Percentiles rank a stretch among this genome's conserved stretches.
These are phyloP conservation scores for Ceyx melanurus DNA, from an alignment of 2,113 vertebrate genomes.

Conservation along the genomic window DNA sequence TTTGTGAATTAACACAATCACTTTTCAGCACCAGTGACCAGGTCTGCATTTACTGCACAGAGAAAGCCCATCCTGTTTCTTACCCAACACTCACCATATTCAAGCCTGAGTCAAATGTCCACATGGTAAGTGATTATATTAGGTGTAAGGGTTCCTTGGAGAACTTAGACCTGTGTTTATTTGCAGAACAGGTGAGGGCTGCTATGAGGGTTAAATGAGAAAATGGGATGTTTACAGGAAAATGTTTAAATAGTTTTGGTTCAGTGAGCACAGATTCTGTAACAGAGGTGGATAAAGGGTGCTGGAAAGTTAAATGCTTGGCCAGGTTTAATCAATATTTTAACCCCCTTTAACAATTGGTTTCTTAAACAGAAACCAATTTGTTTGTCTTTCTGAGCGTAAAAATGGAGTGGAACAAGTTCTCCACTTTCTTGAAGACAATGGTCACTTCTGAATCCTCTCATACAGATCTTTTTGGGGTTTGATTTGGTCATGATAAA, in stretches of 20 bases:
- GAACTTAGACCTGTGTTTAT: not conserved
- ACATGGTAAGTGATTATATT: not conserved
- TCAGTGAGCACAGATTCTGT: slow-evolving; percentile 44
- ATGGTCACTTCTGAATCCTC: not conserved
- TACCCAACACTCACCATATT: not conserved
- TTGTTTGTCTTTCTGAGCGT: slow-evolving; percentile 43
- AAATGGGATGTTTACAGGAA: not conserved
- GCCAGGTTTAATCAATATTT: slow-evolving; percentile 25
- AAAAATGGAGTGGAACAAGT: slow-evolving; percentile 46
- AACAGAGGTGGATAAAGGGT: slow-evolving; percentile 52
- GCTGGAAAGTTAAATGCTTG: slow-evolving; percentile 60
- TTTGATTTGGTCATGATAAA: not conserved
- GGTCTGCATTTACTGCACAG: not conserved
- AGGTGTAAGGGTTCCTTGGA: slow-evolving; percentile 8
- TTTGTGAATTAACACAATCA: not conserved
- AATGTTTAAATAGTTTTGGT: slow-evolving; percentile 55
- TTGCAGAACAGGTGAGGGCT: slow-evolving; percentile 17
- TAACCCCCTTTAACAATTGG: not conserved
- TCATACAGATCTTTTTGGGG: not conserved
- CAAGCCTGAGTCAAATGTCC: not conserved
- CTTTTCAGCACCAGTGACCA: not conserved
- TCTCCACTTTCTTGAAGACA: slow-evolving; percentile 36
- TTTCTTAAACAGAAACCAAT: not conserved
- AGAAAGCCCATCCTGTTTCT: not conserved
- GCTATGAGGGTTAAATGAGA: not conserved